Evolutionary conservation across 2,113 vertebrate species (phyloP).

Genomic region (Psilopsiagon aurifrons): DNA sequence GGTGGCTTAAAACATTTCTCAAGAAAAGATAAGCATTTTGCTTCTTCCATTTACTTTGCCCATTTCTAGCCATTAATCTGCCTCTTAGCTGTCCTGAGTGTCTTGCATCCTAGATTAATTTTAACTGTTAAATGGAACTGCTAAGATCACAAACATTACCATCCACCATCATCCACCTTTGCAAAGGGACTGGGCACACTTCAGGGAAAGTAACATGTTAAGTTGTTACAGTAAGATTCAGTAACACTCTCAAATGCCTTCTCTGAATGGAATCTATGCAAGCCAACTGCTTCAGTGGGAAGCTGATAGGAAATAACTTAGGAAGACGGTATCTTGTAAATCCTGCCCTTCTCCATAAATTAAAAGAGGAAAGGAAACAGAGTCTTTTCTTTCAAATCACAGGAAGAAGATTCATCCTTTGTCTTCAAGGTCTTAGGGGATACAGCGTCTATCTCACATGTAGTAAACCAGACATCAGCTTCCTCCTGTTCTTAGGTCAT

Average conservation of each 20-base stretch:
- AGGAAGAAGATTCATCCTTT: not conserved
- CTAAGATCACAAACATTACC: not conserved
- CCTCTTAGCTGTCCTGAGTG: not conserved
- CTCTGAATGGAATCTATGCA: not conserved
- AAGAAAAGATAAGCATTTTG: not conserved
- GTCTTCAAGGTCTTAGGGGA: not conserved
- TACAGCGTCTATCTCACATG: not conserved
- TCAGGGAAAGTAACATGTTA: not conserved
- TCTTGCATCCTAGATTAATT: not conserved
- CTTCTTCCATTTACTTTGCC: not conserved
- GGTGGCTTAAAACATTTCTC: not conserved
- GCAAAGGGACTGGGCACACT: not conserved
- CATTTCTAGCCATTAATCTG: not conserved
- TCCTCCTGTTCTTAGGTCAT: not conserved
- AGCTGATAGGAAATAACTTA: not conserved
- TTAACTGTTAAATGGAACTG: not conserved
- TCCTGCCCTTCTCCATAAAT: not conserved
- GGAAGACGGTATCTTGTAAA: not conserved
- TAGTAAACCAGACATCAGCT: not conserved
- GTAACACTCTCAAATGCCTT: not conserved
- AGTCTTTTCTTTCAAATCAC: not conserved
- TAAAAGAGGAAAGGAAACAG: not conserved
- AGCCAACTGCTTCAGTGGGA: not conserved
- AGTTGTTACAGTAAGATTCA: not conserved
- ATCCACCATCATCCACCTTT: not conserved